Evolutionary conservation across 2,113 vertebrate species (phyloP).

Genomic region (Salvelinus sp.): DNA sequence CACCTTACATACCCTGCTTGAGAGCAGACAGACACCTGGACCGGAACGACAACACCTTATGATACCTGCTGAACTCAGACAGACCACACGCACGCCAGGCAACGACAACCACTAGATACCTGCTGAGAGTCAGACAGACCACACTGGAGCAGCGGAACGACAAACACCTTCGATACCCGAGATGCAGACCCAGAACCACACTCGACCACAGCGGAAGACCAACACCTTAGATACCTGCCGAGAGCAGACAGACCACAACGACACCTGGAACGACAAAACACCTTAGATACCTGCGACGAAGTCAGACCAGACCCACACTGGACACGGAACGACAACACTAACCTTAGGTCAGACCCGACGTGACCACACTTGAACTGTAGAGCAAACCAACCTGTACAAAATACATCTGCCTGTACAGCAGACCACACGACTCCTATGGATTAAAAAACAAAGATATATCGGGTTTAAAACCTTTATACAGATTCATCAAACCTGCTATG

Average conservation of each 20-base stretch:
- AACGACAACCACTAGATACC: too few species aligned
- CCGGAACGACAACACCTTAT: conserved; percentile 88
- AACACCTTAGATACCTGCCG: conserved; percentile 83
- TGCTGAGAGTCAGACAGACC: conserved; percentile 63
- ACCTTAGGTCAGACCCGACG: too few species aligned
- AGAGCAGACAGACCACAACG: conserved; percentile 47
- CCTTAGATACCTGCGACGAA: conserved; percentile 63
- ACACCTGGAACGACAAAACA: too few species aligned
- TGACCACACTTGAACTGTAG: too few species aligned
- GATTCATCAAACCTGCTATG: neutral
- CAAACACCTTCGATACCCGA: conserved; percentile 81
- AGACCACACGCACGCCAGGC: conserved; percentile 77
- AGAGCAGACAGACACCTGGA: too few species aligned
- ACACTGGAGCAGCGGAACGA: conserved; percentile 94
- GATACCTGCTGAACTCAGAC: conserved; percentile 72
- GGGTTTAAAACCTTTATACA: too few species aligned
- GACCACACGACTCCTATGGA: conserved; percentile 8
- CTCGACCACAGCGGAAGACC: too few species aligned
- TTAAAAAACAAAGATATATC: conserved; percentile 38
- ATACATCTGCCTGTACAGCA: too few species aligned
- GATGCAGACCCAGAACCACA: too few species aligned
- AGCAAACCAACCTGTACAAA: conserved; percentile 53
- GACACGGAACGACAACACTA: conserved; percentile 90
- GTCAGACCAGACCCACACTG: conserved; percentile 67
- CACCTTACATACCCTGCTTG: too few species aligned